Evolutionary conservation across 2,888 invertebrate species (phyloP), one percentile per base, ranked within the genome.

Genomic region (Priocnemis perturbator): DNA sequence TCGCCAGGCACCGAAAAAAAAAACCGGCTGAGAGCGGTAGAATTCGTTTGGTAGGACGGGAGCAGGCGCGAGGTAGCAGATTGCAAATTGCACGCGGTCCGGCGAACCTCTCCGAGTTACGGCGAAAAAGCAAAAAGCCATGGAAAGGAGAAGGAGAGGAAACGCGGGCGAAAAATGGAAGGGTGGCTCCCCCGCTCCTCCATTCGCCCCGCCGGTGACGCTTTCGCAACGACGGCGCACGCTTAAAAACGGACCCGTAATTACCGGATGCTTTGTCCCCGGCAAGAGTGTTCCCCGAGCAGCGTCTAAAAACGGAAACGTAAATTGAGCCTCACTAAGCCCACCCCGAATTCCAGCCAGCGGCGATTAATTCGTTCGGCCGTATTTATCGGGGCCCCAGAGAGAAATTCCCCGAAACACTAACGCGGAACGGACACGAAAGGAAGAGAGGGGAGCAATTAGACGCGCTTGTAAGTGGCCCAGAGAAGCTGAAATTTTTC

Each of bases 221-320:
- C 50, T 19, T 19, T 50, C 17, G 50, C 50, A 55, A 9, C 55
- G 55, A 14, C 50, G 62, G 15, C 19, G 44, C 62, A 57, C 44
- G 57, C 56, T 66, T 69, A 69, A 78, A 78, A 78, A 71, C 70
- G 71, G 60, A 55, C 59, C 66, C 64, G 69, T 78, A 78, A 78
- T 78, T 78, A 75, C 67, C 23, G 55, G 60, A 62, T 60, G 61
- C 65, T 71, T 69, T 75, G 67, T 71, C 65, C 53, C 59, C 15
- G 19, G 37, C 57, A 5, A 44, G n/a, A 21, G 30, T 45, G 44
- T 52, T 55, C 48, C 17, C 2, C 53, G 60, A 37, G 37, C 37
- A 11, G 37, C 37, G 50, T 59, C 23, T 56, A 64, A 76, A 78
- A 73, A 74, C 73, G 73, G 52, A 60, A 67, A 64, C 67, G 56